Base-by-base conservation (phyloP, 1,140 invertebrate species). In the Contarinia nasturtii region DNA sequence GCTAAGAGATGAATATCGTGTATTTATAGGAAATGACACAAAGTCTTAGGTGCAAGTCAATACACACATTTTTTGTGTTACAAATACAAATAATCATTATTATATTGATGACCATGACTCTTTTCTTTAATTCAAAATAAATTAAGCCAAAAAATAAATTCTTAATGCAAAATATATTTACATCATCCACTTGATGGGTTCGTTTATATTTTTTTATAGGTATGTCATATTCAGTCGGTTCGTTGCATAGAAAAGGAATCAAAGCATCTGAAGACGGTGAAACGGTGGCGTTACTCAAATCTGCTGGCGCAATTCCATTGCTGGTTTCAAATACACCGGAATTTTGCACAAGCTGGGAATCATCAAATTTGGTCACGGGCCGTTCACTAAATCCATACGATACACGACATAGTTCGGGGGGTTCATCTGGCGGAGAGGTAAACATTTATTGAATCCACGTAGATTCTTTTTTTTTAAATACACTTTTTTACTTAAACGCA, bases 241-340 rank as follows among this genome's bases (percentile, higher is more conserved):
- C 77, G 17, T 48, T 77, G 12, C 57, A 64, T 5, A 63, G 76
- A 14, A 70, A 65, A 47, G 69, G 70, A 2, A 52, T 70, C 2
- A 72, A 72, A 44, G 75, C 80, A 0, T 55, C 66, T 0, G 50
- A 59, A 7, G 81, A 89, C 61, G 74, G 79, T 2, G 65, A 64
- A 4, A 70, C 69, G 0, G 77, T 88, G 0, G 53, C 57, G 10
- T 55, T 67, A 1, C 55, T 89, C 36, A 69, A 65, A 51, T 55
- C 67, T 12, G 75, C 82, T 19, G 84, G 89, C 10, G 80, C 73
- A n/a, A 88, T 93, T 46, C 74, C 79, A 0, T 57, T 89, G 1
- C 70, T 79, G 36, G 74, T 86, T 0, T 88, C 86, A 2, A 88
- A 86, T 59, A 80, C 79, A 1, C 83, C 86, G 1, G 87, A 93